Evolutionary conservation across 2,113 vertebrate genomes (phyloP), one percentile per base, ranked within the genome.

Genomic region (Gopherus flavomarginatus): DNA sequence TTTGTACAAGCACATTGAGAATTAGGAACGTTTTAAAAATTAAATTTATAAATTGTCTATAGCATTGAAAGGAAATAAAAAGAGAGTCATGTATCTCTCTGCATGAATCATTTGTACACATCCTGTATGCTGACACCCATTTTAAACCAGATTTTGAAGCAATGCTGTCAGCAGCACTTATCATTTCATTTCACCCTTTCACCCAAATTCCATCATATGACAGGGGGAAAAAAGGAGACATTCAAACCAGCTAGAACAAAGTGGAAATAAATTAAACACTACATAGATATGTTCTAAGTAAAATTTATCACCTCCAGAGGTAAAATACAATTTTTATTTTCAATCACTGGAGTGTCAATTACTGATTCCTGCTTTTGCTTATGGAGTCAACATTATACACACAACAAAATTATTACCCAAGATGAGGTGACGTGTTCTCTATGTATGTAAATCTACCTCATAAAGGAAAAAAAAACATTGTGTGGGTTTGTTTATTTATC

Each of bases 111-210:
- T 52, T 87, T n/a, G 53, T 49, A 62, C 2, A 29, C 4, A 79
- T n/a, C 8, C 21, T 83, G 0, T 75, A 62, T 29, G 5, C 26
- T 42, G 5, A 31, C 12, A 50, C 31, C 16, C 88, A 4, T 81
- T 95, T 91, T 95, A 14, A 92, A 31, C 10, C 62, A 88, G 9
- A 49, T 35, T 90, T 90, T 72, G 56, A 92, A 91, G 56, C 1
- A 85, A 3, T 62, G 47, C 1, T 90, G 21, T 90, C 24, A 86
- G 24, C 2, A 90, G 17, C 7, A 89, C n/a, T 62, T 82, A 57
- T 42, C 87, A 49, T 86, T 92, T 77, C 83, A 56, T 90, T 90
- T 84, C 4, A 11, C 54, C 0, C 62, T 94, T 90, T 75, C 38
- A 81, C 22, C 22, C 81, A n/a, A 92, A 90, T 2, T 0, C 0